Evolutionary conservation across 2,113 vertebrate species (phyloP), one percentile per base, ranked within the genome.

Genomic region (Ramphastos sulfuratus): DNA sequence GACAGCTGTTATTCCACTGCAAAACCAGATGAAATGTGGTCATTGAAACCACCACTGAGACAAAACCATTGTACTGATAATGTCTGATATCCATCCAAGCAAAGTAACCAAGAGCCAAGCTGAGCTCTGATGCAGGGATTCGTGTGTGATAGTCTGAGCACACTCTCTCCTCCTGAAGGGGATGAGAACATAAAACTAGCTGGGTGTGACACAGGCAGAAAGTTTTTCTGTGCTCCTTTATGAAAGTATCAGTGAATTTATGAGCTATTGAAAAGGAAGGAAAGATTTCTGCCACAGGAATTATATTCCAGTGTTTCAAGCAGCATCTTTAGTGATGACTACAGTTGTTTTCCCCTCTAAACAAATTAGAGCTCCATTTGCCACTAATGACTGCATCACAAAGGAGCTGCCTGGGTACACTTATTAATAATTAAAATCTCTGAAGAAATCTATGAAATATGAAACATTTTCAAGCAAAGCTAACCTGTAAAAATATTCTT

Each of bases 341-440:
- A 44, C 58, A 81, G 44, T 20, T 58, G 33, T 35, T 91, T 91
- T 71, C 11, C 11, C 10, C 46, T 69, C 75, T 67, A 80, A 92
- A 74, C 74, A 81, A 79, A 91, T 80, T 75, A 90, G 23, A 82
- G 76, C 80, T 93, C 95, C 88, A 94, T 96, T 96, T 95, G 76
- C 65, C 93, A 75, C 85, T 94, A 96, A 90, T 61, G 85, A 85
- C 56, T 77, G 54, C 86, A 86, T 85, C 82, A 91, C 91, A 82
- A 73, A 88, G 82, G 72, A 93, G 73, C 65, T 21, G 74, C 90
- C 61, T 92, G 50, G 67, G 64, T 82, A 65, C 13, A 0, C 85
- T 92, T 86, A 91, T 95, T 82, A 95, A 90, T 95, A 95, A 96
- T 94, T 90, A 65, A 96, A 83, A 78, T 86, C 63, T 82, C 83